Evolutionary conservation across 2,888 invertebrate species (phyloP), one percentile per base, ranked within the genome.

Genomic region (Neocrepidodera transversa): DNA sequence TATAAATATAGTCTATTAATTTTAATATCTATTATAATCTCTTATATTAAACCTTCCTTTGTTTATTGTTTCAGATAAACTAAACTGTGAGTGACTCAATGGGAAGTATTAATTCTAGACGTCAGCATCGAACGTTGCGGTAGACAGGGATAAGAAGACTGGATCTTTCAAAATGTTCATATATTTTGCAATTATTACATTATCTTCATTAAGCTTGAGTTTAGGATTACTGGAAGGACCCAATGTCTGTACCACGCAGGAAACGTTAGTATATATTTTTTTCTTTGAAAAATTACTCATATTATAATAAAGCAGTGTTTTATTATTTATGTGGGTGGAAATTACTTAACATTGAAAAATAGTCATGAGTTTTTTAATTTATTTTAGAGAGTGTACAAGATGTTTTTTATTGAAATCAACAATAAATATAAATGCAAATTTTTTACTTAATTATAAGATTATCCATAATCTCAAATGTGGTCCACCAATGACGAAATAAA

Each of bases 181-280:
- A 11, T 47, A 35, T 23, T 32, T 40, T 10, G 18, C 42, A 6
- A 56, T 51, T 47, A 40, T 60, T 51, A 47, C 51, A 47, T 47
- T 60, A 3, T 13, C 38, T 36, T 45, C 49, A 20, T 35, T 60
- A 36, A 18, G 52, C 7, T 36, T 49, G 8, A 32, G 49, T 51
- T 51, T 53, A 14, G 63, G 57, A 7, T 53, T 61, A 35, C 58
- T 71, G 16, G 69, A 71, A 60, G 92, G 92, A 47, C 89, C 91
- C 18, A 91, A 93, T 79, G 86, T 93, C 61, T 93, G 93, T 80
- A 89, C 87, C 6, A 84, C 85, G 68, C 87, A 90, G 74, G 90
- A 90, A 80, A 82, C 85, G 91, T 91, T 78, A 87, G 89, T 85
- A 11, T 8, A 56, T 23, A 5, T 23, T 5, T n/a, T 23, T 23